Conservation (phyloP, 2,113 vertebrate species). For the Acanthochromis polyacanthus region DNA sequence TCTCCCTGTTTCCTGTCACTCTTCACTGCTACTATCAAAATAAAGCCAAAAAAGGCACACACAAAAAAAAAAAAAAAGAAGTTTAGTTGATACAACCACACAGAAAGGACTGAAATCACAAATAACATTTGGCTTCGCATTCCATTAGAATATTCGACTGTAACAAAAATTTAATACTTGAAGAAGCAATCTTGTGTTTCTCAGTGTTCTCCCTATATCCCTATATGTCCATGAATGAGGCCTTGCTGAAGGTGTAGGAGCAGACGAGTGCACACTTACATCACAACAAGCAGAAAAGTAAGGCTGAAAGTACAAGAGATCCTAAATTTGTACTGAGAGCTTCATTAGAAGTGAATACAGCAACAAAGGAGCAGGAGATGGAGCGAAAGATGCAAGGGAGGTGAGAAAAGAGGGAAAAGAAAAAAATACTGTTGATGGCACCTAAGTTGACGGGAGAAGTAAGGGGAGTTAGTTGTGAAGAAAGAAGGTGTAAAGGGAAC, state of each 20-base stretch:
- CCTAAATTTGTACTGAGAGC: neutral
- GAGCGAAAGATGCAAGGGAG: neutral
- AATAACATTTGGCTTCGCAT: too few species aligned
- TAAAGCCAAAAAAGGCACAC: too few species aligned
- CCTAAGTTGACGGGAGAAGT: neutral
- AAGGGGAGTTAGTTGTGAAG: neutral
- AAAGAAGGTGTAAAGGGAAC: neutral
- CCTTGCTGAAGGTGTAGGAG: neutral
- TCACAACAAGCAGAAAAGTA: neutral
- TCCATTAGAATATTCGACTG: too few species aligned
- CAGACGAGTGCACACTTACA: neutral
- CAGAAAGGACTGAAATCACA: too few species aligned
- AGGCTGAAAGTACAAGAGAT: neutral
- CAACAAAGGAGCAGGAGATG: neutral
- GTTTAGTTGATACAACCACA: too few species aligned
- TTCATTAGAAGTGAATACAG: neutral
- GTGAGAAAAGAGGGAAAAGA: neutral
- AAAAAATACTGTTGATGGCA: neutral
- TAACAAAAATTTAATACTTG: neutral
- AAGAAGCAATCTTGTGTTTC: neutral
- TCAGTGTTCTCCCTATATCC: too few species aligned
- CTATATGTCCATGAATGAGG: too few species aligned
- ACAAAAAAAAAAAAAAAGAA: too few species aligned
- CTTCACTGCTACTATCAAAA: too few species aligned
- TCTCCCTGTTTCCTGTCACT: too few species aligned